These are phyloP conservation scores for Junco hyemalis DNA, from an alignment of 2,113 vertebrate genomes.

Conservation along the genomic window DNA sequence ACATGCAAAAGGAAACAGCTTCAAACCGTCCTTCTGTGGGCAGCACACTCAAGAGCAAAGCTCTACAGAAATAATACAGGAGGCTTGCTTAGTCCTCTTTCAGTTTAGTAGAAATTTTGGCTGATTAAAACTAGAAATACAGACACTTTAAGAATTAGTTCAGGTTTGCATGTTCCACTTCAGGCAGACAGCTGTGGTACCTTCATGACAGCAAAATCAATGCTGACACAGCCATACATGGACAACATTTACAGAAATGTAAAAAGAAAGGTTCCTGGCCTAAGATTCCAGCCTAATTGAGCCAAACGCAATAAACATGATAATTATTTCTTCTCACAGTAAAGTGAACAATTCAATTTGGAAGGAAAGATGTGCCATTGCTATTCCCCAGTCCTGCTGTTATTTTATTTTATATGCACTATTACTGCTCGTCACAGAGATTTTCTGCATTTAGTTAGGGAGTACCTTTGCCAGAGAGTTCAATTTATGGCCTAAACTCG, in stretches of 20 bases:
- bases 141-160: not conserved
- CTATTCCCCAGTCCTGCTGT: conserved; percentile 50
- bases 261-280: conserved; percentile 55
- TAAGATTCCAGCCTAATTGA: conserved; percentile 58
- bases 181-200: not conserved
- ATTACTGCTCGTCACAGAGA: conserved; percentile 37
- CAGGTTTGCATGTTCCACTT: not conserved
- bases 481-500: conserved; percentile 12
- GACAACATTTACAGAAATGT: conserved; percentile 29
- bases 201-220: conserved; percentile 6
- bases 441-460: conserved; percentile 31
- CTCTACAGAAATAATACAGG: not conserved
- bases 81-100: not conserved
- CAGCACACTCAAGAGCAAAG: not conserved
- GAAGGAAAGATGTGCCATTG: conserved; percentile 43
- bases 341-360: conserved; percentile 66
- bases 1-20: not conserved
- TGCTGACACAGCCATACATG: conserved; percentile 6
- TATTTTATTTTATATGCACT: conserved; percentile 60
- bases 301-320: conserved; percentile 56
- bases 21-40: not conserved
- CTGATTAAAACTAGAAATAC: not conserved
- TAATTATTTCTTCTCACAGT: conserved; percentile 59
- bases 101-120: not conserved
- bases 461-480: conserved; percentile 54